Evolutionary conservation across 1,140 invertebrate genomes (phyloP).

Genomic region (Dysdera silvatica): DNA sequence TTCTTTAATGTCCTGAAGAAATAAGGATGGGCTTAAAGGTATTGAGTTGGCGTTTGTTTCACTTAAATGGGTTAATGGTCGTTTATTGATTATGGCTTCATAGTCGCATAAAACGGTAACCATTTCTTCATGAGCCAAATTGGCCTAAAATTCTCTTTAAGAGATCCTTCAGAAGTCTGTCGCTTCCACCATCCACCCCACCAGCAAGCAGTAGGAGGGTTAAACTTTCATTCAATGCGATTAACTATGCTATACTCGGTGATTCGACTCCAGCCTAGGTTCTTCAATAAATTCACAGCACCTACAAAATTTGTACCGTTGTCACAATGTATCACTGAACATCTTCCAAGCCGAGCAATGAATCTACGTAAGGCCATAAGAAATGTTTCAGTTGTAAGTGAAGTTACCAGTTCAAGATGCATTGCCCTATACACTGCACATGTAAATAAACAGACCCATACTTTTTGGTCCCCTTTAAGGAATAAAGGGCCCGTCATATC

Average conservation of each 20-base stretch:
- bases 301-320: constrained; percentile 27
- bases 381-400: constrained; percentile 42
- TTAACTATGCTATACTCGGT: not conserved
- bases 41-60: not conserved
- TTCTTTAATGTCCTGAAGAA: not conserved
- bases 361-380: constrained; percentile 43
- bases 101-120: not conserved
- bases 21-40: not conserved
- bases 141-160: constrained; percentile 6
- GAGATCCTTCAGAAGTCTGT: not conserved
- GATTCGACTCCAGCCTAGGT: constrained; percentile 2
- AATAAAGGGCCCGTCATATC: constrained; percentile 46
- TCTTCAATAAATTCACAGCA: constrained; percentile 10
- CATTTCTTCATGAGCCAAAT: constrained; percentile 9
- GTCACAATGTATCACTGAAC: not conserved
- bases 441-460: constrained; percentile 44
- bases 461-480: constrained; percentile 34
- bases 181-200: constrained; percentile 14
- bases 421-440: constrained; percentile 44
- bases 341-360: constrained; percentile 35
- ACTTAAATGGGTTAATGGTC: not conserved
- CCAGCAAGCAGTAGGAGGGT: not conserved
- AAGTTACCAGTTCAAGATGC: constrained; percentile 44
- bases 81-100: constrained; percentile 35
- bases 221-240: constrained; percentile 22